Base-by-base conservation (phyloP, 2,888 invertebrate species). In the Drosophila suboccidentalis region DNA sequence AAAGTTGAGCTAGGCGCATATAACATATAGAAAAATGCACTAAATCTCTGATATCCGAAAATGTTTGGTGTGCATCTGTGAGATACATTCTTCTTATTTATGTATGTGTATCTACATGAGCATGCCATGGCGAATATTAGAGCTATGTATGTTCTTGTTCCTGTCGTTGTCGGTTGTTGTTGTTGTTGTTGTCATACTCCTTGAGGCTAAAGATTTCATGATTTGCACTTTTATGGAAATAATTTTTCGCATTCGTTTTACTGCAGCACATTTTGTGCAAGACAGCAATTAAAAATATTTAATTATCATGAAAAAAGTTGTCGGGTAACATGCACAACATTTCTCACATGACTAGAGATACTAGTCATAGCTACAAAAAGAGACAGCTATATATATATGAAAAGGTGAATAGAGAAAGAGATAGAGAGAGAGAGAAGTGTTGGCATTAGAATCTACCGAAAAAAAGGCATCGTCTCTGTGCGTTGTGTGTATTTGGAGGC, bases 191-290 rank as follows among this genome's bases (percentile, higher is more conserved):
- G 55, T 36, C 50, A 47, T 59, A 63, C 78, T 78, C 71, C 80
- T 80, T 62, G 71, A 43, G 84, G 87, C 87, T 74, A 89, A 85
- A 87, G 90, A 90, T 89, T 87, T 80, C 82, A 87, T 87, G 86
- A 87, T 87, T 87, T 90, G 86, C 90, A 89, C 86, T 87, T 87
- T 89, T 87, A 87, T 87, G 86, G 86, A 88, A 90, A 87, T 87
- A 89, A 82, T 88, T 86, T 86, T 75, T 78, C 73, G 84, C 74
- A 71, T 78, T 84, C 71, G 54, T 64, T 63, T 66, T 60, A 59
- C 70, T 51, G 74, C 74, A 64, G 64, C 55, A 70, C 85, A 84
- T 87, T 82, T 76, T 89, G 86, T 89, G 88, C 90, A 82, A 78
- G 87, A 78, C 86, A 88, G 86, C 86, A 88, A 87, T 87, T 87